Percentiles rank a stretch among this genome's conserved stretches.
These are phyloP conservation scores for Ischnus inquisitorius DNA, from an alignment of 2,888 invertebrate species.

Conservation along the genomic window DNA sequence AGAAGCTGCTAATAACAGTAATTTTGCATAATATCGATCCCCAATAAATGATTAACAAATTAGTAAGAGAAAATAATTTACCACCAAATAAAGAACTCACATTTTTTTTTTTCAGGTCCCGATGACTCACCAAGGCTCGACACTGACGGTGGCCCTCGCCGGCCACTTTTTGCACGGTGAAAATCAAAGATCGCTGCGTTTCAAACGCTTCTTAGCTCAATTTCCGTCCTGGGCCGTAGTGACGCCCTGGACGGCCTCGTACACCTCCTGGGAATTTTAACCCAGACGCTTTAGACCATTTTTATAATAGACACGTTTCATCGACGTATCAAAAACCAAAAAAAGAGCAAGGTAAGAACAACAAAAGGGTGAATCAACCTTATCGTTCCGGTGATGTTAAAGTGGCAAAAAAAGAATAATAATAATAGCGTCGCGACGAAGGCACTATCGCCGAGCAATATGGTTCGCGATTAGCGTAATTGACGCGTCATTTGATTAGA, in stretches of 20 bases:
- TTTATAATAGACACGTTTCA: constrained; percentile 19
- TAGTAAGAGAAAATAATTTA: too few species aligned
- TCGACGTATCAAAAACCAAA: constrained; percentile 17
- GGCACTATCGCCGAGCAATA: constrained; percentile 11
- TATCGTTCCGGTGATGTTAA: not conserved
- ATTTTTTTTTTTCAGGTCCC: constrained; percentile 84
- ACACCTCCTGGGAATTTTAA: constrained; percentile 88
- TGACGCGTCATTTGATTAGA: constrained; percentile 30
- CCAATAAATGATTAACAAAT: too few species aligned
- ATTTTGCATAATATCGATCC: too few species aligned
- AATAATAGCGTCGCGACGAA: constrained; percentile 4
- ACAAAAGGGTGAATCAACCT: constrained; percentile 13
- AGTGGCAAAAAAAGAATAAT: constrained; percentile 15
- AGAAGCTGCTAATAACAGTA: too few species aligned
- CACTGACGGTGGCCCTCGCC: constrained; percentile 87
- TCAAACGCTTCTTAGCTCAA: constrained; percentile 87
- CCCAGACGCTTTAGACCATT: constrained; percentile 8
- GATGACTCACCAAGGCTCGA: constrained; percentile 82
- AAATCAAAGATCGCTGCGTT: constrained; percentile 86
- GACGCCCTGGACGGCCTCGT: constrained; percentile 90
- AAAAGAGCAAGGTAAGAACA: constrained; percentile 2
- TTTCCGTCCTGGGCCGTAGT: constrained; percentile 90
- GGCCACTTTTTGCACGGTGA: constrained; percentile 88
- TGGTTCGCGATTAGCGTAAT: constrained; percentile 37
- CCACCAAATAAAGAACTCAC: too few species aligned